Percentiles rank a stretch among this genome's conserved stretches.
Conservation (phyloP, 2,797 vertebrate genomes). For the Polyboroides typus region DNA sequence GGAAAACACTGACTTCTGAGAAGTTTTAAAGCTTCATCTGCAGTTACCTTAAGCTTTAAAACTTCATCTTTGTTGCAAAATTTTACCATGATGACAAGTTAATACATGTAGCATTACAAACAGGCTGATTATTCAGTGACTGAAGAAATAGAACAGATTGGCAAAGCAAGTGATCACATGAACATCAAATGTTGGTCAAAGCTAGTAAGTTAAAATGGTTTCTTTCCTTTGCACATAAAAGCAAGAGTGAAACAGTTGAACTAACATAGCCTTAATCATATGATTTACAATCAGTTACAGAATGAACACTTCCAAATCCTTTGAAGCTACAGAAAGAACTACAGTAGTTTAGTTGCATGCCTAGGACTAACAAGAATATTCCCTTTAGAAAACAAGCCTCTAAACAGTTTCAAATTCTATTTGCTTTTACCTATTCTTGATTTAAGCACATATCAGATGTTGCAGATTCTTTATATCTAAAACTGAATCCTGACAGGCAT, state of each 20-base stretch:
- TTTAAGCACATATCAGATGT: neutral
- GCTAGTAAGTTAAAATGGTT: neutral
- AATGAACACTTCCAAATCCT: neutral
- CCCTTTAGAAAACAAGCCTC: neutral
- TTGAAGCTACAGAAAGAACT: neutral
- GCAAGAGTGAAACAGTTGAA: neutral
- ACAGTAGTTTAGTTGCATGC: neutral
- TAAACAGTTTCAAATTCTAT: neutral
- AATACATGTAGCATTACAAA: neutral
- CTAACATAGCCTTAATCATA: neutral
- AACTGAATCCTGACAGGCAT: neutral
- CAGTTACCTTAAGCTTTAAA: neutral
- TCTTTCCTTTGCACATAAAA: neutral
- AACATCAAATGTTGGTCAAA: neutral
- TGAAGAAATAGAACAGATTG: neutral
- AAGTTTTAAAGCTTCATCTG: neutral
- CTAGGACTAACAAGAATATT: neutral
- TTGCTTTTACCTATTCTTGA: neutral
- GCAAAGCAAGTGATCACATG: neutral
- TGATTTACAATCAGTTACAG: neutral
- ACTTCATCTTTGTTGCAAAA: neutral
- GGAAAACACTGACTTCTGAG: neutral
- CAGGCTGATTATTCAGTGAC: neutral
- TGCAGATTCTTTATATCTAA: neutral
- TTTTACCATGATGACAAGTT: neutral